Conservation (phyloP, 2,797 vertebrate genomes). For the Podarcis siculus region DNA sequence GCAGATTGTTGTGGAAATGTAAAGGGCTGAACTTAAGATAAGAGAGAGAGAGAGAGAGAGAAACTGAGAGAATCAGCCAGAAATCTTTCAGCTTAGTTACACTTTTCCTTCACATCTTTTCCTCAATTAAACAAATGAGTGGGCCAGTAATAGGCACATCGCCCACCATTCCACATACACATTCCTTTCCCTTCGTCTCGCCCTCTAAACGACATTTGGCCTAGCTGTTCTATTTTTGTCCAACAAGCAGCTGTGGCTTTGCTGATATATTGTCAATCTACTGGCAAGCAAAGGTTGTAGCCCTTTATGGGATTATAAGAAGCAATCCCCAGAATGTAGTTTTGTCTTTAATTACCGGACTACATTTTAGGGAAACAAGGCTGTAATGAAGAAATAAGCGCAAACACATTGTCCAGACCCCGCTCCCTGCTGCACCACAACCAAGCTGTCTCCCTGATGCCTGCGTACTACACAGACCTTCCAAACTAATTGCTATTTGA, state of each 20-base stretch:
- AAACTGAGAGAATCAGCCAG: no score
- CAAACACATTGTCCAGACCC: not conserved
- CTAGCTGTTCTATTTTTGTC: conserved; percentile 2
- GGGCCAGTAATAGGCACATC: not conserved
- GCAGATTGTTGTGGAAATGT: no score
- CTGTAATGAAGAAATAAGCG: not conserved
- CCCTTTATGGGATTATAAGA: not conserved
- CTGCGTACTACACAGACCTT: no score
- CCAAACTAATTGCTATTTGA: no score
- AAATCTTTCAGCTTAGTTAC: not conserved
- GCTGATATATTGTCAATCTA: not conserved
- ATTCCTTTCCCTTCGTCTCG: not conserved
- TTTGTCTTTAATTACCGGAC: not conserved
- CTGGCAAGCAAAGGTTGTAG: not conserved
- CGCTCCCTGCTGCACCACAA: accelerated
- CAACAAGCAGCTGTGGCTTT: not conserved
- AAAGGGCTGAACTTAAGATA: no score
- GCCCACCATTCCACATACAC: not conserved
- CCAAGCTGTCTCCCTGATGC: no score
- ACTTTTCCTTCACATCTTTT: not conserved
- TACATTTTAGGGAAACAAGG: not conserved
- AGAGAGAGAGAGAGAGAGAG: no score
- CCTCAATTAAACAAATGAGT: not conserved
- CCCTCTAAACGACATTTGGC: not conserved
- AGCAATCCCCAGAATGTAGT: not conserved